Conservation (phyloP, 2,888 invertebrate species). For the Octodonta nipae region DNA sequence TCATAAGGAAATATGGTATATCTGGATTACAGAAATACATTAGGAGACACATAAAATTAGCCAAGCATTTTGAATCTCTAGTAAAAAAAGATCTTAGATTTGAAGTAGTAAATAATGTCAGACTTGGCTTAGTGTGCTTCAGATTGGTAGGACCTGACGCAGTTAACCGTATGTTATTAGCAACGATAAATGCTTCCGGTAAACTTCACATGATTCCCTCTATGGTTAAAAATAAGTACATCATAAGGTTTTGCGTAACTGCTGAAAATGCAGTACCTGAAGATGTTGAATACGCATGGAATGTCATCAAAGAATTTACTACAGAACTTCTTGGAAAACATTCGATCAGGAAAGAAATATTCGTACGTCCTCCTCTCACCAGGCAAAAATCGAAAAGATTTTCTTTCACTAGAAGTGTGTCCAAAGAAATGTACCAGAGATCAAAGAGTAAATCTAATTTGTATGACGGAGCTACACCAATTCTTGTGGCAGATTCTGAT, state of each 20-base stretch:
- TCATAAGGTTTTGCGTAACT: conserved; percentile 65
- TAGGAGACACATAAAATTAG: conserved; percentile 64
- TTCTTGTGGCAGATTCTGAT: conserved; percentile 40
- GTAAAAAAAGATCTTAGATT: conserved; percentile 58
- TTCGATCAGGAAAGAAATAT: conserved; percentile 32
- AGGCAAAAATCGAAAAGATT: conserved; percentile 42
- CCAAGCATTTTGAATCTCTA: conserved; percentile 57
- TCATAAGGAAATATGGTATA: conserved; percentile 67
- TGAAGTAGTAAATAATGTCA: conserved; percentile 64
- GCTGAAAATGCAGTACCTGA: conserved; percentile 62
- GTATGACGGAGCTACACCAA: conserved; percentile 43
- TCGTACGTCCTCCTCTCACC: conserved; percentile 37
- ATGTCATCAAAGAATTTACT: conserved; percentile 47
- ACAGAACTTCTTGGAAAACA: conserved; percentile 40
- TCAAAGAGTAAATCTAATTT: conserved; percentile 40
- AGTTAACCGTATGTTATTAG: conserved; percentile 61
- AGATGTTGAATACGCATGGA: conserved; percentile 57
- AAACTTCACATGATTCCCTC: conserved; percentile 79
- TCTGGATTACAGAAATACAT: conserved; percentile 72
- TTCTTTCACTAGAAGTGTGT: conserved; percentile 45
- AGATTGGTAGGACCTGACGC: conserved; percentile 53
- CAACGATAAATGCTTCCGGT: conserved; percentile 69
- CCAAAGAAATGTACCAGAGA: conserved; percentile 40
- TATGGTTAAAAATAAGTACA: conserved; percentile 59
- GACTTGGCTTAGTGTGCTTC: conserved; percentile 66